These are phyloP conservation scores for Podiceps cristatus DNA, from an alignment of 2,113 vertebrate species.

Conservation along the genomic window DNA sequence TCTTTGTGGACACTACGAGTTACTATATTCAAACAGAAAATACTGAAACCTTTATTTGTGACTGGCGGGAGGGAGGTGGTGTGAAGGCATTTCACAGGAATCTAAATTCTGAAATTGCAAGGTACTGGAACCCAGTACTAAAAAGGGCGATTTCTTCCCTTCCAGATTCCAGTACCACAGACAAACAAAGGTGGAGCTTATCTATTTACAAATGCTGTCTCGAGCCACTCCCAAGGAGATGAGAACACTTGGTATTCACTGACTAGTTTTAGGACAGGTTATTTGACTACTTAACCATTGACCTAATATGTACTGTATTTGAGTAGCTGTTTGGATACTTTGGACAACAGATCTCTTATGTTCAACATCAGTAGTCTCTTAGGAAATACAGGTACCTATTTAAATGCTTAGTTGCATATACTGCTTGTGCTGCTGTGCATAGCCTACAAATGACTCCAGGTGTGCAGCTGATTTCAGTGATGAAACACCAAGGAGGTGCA, in stretches of 20 bases:
- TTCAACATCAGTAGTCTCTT: background rate
- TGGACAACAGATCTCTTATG: background rate
- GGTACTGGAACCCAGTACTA: background rate
- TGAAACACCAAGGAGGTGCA: background rate
- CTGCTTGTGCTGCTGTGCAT: background rate
- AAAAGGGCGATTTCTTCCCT: background rate
- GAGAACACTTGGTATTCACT: background rate
- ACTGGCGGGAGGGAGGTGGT: background rate
- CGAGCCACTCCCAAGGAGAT: background rate
- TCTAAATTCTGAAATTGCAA: constrained; percentile 21
- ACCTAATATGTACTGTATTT: background rate
- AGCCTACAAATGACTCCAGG: background rate
- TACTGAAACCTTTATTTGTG: constrained; percentile 12
- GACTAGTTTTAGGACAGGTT: constrained; percentile 2
- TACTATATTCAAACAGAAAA: constrained; percentile 4
- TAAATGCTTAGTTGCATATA: background rate
- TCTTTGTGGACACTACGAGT: background rate
- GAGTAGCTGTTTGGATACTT: background rate
- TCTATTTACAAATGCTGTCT: background rate
- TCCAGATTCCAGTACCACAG: background rate
- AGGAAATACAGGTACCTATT: background rate
- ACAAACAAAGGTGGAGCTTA: constrained; percentile 36
- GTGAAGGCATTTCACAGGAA: background rate
- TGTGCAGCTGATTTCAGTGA: background rate
- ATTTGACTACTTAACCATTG: constrained; percentile 6